A percentile compares a stretch with the other conserved stretches of the same genome.
Evolutionary conservation across 2,888 invertebrate species (phyloP).

Genomic region (Agapetus fuscipes): DNA sequence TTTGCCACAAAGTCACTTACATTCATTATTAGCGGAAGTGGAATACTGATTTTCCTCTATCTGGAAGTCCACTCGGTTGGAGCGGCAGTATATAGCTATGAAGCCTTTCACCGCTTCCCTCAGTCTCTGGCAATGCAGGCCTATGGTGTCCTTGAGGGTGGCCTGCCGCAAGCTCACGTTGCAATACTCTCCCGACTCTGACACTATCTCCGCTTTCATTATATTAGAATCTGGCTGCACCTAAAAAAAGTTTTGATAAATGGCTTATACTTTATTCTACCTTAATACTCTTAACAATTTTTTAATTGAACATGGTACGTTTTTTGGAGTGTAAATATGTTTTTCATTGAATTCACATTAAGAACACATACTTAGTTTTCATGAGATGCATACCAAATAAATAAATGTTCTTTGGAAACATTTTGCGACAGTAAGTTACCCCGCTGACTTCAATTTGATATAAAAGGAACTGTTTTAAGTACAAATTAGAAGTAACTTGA

Average conservation of each 20-base stretch:
- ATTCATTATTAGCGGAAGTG: conserved; percentile 35
- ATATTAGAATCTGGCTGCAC: conserved; percentile 14
- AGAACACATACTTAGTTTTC: too few species aligned
- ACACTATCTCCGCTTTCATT: conserved; percentile 51
- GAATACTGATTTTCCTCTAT: conserved; percentile 51
- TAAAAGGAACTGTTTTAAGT: too few species aligned
- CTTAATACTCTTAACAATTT: too few species aligned
- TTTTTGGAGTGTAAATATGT: too few species aligned
- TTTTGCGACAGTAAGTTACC: too few species aligned
- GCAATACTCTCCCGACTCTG: conserved; percentile 61
- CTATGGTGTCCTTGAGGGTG: conserved; percentile 51
- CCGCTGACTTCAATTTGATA: too few species aligned
- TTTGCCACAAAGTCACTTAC: too few species aligned
- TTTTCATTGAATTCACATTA: neutral
- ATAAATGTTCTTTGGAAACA: too few species aligned
- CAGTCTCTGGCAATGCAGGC: conserved; percentile 59
- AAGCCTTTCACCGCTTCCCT: conserved; percentile 73
- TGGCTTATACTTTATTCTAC: too few species aligned
- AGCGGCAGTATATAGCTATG: conserved; percentile 77
- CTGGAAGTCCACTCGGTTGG: conserved; percentile 76
- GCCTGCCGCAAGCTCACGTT: conserved; percentile 52
- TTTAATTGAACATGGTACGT: too few species aligned
- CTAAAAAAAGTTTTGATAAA: conserved; percentile 8
- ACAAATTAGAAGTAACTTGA: too few species aligned
- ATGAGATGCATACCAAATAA: too few species aligned